Base-by-base conservation (phyloP, 1,140 invertebrate genomes). In the Drosophila pseudoobscura region DNA sequence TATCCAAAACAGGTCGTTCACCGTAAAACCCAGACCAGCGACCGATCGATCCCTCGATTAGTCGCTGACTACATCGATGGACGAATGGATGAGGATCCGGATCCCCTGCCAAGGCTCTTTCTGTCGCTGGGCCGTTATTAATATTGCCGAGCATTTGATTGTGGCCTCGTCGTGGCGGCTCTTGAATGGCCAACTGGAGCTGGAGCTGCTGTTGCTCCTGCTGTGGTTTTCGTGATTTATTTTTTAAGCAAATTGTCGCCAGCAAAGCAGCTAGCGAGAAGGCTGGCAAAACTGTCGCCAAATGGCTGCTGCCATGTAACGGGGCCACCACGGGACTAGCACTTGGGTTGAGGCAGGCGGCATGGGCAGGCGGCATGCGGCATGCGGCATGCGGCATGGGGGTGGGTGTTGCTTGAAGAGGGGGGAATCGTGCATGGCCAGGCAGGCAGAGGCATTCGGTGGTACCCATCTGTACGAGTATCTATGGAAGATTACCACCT, bases 241-340 rank as follows among this genome's bases (percentile, higher is more conserved):
- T 88, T 87, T 88, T 88, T 83, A 85, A 87, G 82, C 82, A 85
- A 85, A 85, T 85, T 85, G 82, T 85, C 82, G 82, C 82, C 62
- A 68, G 64, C 57, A 66, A 44, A 49, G 43, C 49, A 60, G 41
- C 55, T 60, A 60, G 45, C 26, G 55, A 35, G 11, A 39, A 57
- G 58, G 56, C 61, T 56, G 49, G 56, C 35, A 50, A 77, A 82
- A 80, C 73, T 85, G 80, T 84, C 80, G 72, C 80, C 78, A 73
- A 80, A 68, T 35, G 31, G 71, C 45, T 69, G 60, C 41, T 69
- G 60, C 63, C 74, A 82, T 71, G 82, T 87, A 85, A 85, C 82
- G 82, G 82, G 83, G 78, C 65, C 69, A 73, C 65, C 62, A 59
- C 64, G 72, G 68, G 59, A 51, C 61, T 46, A 65, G 60, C 62